Evolutionary conservation across 2,888 invertebrate genomes (phyloP), one percentile per base, ranked within the genome.

Genomic region (Perizoma flavofasciatum): DNA sequence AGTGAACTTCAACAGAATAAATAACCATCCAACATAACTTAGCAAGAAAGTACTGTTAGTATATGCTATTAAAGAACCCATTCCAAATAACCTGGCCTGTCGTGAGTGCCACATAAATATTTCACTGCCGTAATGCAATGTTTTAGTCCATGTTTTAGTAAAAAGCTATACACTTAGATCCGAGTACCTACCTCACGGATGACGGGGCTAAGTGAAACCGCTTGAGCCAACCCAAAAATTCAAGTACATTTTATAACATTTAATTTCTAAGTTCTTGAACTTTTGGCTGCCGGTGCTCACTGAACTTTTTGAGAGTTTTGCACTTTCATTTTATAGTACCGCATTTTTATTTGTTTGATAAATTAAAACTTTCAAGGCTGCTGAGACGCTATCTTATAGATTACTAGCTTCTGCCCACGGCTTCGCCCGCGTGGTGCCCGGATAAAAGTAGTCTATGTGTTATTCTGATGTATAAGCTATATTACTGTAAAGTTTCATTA

Each of bases 111-210:
- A 43, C 52, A 55, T 58, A 52, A 58, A 62, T 59, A 58, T 48
- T 62, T 59, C 39, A 49, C 54, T 41, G 44, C 56, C 39, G 43
- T 49, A 56, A 61, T 55, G 56, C 46, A 52, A 61, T 61, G 61
- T 51, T 60, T 22, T 22, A 22, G 22, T 52, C 45, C 55, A 63
- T 55, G 55, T 61, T 61, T 61, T 43, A 65, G 61, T 61, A 65
- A 61, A 65, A 55, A 61, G 59, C 56, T 59, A 64, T 61, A 47
- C 50, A 56, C 56, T 61, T 54, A 48, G 48, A 55, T 8, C 40
- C 2, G 40, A 51, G 53, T 37, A 49, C 22, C 22, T 22, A 39
- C 7, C 39, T 45, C 5, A 4, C 7, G 4, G 47, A 47, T 45
- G 44, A 54, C 49, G 46, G 40, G 48, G 49, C 58, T 51, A 55